Percentiles rank a stretch among this genome's conserved stretches.
Evolutionary conservation across 2,888 invertebrate genomes (phyloP).

Genomic region (Diploptera punctata): DNA sequence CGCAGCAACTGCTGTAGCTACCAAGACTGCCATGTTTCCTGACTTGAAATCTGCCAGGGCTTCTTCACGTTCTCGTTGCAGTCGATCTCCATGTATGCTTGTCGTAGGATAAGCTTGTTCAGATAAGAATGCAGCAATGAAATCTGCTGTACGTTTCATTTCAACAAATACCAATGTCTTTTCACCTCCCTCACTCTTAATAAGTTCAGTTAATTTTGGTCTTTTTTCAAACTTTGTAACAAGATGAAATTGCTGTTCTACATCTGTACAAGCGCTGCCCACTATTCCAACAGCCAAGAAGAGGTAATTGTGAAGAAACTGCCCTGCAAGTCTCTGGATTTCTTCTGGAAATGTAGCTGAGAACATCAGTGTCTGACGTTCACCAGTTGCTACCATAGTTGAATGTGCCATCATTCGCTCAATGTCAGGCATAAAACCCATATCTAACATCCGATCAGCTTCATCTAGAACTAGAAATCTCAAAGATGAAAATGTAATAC

Average conservation of each 20-base stretch:
- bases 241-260: constrained; percentile 78
- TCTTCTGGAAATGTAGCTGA: constrained; percentile 77
- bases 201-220: constrained; percentile 71
- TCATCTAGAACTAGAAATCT: constrained; percentile 80
- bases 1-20: constrained; percentile 95
- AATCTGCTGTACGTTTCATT: constrained; percentile 89
- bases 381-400: constrained; percentile 60
- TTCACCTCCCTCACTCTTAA: constrained; percentile 61
- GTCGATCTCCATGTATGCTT: constrained; percentile 76
- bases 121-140: constrained; percentile 81
- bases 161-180: constrained; percentile 89
- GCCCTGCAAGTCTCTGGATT: constrained; percentile 78
- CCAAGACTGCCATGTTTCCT: constrained; percentile 78
- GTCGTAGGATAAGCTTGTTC: constrained; percentile 74
- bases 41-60: constrained; percentile 79
- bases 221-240: constrained; percentile 77
- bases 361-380: constrained; percentile 74
- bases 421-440: constrained; percentile 69
- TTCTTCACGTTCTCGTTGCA: constrained; percentile 75
- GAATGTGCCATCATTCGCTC: constrained; percentile 69
- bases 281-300: constrained; percentile 91
- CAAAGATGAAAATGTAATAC: constrained; percentile 62
- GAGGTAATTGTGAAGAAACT: constrained; percentile 80
- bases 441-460: constrained; percentile 83
- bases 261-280: constrained; percentile 92